phyloP scores from a whole-genome alignment of 1,140 invertebrate species.

The Drosophila obscura region DNA sequence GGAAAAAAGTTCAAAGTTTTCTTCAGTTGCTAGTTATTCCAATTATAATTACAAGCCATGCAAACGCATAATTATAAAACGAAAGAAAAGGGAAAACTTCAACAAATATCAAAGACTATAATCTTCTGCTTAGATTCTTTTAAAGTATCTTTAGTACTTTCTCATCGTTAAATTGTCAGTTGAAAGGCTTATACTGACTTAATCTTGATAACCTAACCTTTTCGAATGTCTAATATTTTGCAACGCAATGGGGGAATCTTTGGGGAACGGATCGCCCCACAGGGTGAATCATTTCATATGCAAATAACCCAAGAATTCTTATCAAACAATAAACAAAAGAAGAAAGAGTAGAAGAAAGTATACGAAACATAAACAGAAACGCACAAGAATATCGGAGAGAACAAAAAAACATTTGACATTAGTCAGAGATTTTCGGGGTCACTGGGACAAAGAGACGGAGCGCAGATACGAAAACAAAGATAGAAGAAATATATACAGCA shows the following conservation, averaged over 20 bases:
- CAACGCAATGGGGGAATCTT: too few species aligned
- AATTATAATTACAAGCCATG: slow-evolving; percentile 31
- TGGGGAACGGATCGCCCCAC: too few species aligned
- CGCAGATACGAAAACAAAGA: slow-evolving; percentile 13
- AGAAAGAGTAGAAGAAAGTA: slow-evolving; percentile 10
- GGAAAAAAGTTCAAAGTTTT: slow-evolving; percentile 44
- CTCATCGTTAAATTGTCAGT: too few species aligned
- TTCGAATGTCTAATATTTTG: too few species aligned
- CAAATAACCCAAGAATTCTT: slow-evolving; percentile 31
- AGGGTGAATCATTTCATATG: slow-evolving; percentile 21
- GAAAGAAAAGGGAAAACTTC: slow-evolving; percentile 41
- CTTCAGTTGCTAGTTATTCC: slow-evolving; percentile 66
- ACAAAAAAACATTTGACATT: slow-evolving; percentile 25
- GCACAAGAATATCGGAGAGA: slow-evolving; percentile 1
- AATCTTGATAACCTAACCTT: too few species aligned
- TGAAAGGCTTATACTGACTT: too few species aligned
- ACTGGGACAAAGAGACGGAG: slow-evolving; percentile 30
- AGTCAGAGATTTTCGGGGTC: slow-evolving; percentile 31
- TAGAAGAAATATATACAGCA: slow-evolving; percentile 6
- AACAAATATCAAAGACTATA: slow-evolving; percentile 29
- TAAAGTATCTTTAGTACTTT: neutral
- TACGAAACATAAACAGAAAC: neutral
- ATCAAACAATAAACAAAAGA: slow-evolving; percentile 17
- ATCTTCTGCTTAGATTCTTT: slow-evolving; percentile 35
- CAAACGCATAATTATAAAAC: slow-evolving; percentile 73